Evolutionary conservation across 2,113 vertebrate species (phyloP).

Genomic region (Myrmophylax atrothorax): DNA sequence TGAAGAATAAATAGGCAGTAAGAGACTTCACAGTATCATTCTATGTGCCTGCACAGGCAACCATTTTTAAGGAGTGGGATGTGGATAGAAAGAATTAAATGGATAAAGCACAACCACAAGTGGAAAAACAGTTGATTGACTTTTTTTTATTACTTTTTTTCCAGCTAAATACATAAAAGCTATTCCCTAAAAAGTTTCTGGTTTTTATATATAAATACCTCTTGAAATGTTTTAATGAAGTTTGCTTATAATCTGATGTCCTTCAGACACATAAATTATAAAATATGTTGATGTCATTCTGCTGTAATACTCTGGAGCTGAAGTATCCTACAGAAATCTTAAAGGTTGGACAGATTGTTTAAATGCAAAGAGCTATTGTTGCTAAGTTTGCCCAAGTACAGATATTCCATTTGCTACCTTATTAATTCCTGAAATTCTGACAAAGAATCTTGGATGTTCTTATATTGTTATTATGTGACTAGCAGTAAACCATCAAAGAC

Average conservation of each 20-base stretch:
- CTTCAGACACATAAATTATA: not conserved
- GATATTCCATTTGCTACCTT: not conserved
- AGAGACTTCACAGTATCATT: not conserved
- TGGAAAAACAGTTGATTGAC: not conserved
- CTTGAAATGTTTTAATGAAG: not conserved
- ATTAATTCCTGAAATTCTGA: not conserved
- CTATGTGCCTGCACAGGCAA: not conserved
- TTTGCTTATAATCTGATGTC: not conserved
- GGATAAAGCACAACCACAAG: not conserved
- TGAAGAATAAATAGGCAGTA: not conserved
- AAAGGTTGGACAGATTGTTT: not conserved
- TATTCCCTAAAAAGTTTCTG: not conserved
- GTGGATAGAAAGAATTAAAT: conserved; percentile 3
- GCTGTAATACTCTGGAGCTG: not conserved
- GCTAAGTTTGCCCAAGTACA: not conserved
- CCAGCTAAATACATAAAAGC: not conserved
- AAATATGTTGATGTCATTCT: not conserved
- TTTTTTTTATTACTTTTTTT: not conserved
- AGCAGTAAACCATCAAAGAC: not conserved
- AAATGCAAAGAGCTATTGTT: not conserved
- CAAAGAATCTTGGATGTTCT: not conserved
- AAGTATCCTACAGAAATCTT: not conserved
- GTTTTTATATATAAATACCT: not conserved
- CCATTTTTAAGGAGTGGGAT: not conserved
- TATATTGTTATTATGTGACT: not conserved